These are phyloP conservation scores for Saccostrea cuccullata DNA, from an alignment of 1,140 invertebrate species.

Conservation along the genomic window DNA sequence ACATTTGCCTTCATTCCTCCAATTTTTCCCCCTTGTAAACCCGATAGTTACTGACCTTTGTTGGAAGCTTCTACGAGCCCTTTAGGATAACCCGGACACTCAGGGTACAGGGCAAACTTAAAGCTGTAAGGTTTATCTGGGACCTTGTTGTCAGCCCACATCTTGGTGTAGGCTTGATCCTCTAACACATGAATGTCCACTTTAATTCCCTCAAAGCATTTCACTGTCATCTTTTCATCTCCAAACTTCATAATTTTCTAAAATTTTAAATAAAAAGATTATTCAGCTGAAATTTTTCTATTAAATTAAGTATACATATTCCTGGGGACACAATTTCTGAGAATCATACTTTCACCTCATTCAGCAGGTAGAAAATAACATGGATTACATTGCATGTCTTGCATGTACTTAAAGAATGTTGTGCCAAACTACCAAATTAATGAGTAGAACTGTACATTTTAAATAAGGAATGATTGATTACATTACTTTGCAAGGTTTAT, in stretches of 20 bases:
- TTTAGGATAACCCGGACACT: neutral
- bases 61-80: neutral
- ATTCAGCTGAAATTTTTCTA: too few species aligned
- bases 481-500: too few species aligned
- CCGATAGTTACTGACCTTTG: neutral
- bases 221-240: neutral
- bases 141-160: neutral
- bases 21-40: neutral
- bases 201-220: neutral
- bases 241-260: neutral
- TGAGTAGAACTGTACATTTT: too few species aligned
- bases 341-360: too few species aligned
- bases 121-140: neutral
- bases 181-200: neutral
- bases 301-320: too few species aligned
- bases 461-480: too few species aligned
- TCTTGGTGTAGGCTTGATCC: neutral
- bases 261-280: too few species aligned
- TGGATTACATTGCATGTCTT: too few species aligned
- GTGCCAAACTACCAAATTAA: too few species aligned
- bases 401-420: too few species aligned
- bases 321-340: too few species aligned
- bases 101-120: neutral
- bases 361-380: too few species aligned
- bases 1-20: neutral